Evolutionary conservation across 1,140 invertebrate genomes (phyloP).

Genomic region (Zaprionus davidi): DNA sequence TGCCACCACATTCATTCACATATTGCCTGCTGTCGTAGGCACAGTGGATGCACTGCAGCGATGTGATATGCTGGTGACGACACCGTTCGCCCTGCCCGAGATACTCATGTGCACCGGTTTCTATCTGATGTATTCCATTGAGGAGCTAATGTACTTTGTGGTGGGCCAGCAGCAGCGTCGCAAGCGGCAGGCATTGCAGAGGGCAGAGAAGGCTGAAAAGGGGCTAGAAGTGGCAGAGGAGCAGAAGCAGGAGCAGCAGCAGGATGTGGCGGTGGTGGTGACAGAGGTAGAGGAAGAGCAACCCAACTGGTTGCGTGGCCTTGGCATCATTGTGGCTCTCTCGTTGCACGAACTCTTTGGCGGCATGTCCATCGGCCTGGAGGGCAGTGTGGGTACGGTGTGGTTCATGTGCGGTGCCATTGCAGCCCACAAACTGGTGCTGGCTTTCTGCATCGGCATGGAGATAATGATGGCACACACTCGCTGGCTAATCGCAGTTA

Average conservation of each 20-base stretch:
- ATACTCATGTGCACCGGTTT: slow-evolving; percentile 90
- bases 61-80: slow-evolving; percentile 84
- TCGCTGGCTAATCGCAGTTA: slow-evolving; percentile 86
- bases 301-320: slow-evolving; percentile 87
- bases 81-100: slow-evolving; percentile 89
- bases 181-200: slow-evolving; percentile 22
- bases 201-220: background rate
- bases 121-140: slow-evolving; percentile 93
- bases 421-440: slow-evolving; percentile 94
- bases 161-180: slow-evolving; percentile 85
- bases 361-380: slow-evolving; percentile 94
- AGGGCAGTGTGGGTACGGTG: slow-evolving; percentile 88
- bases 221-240: slow-evolving; percentile 71
- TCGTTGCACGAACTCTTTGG: slow-evolving; percentile 96
- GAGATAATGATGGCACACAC: slow-evolving; percentile 89
- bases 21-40: slow-evolving; percentile 93
- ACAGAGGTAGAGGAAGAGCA: slow-evolving; percentile 38
- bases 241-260: slow-evolving; percentile 72
- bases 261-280: background rate
- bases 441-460: slow-evolving; percentile 93
- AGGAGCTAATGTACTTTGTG: slow-evolving; percentile 90
- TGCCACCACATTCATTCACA: slow-evolving; percentile 94
- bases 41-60: slow-evolving; percentile 86
- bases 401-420: slow-evolving; percentile 93
- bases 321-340: slow-evolving; percentile 92